Evolutionary conservation across 2,888 invertebrate genomes (phyloP), one percentile per base, ranked within the genome.

Genomic region (Elmis aenea): DNA sequence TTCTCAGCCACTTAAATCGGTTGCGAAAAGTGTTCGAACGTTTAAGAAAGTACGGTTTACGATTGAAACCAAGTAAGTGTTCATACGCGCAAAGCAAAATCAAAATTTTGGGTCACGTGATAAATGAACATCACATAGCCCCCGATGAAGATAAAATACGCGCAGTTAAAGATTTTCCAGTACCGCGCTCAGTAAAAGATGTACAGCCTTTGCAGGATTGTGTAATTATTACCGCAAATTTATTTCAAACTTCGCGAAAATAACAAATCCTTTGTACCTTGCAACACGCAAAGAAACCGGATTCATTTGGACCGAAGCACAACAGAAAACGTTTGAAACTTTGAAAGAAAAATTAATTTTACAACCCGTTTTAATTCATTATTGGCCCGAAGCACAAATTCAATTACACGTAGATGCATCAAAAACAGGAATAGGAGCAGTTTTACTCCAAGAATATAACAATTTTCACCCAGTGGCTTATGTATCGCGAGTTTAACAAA

Each of bases 151-250:
- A 29, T 5, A 64, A 64, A 33, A 45, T 50, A 1, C 13, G 47
- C 11, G 52, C 56, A 6, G 54, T 61, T 1, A 28, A 37, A 15
- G 35, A 42, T 1, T 59, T 57, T 46, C 57, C 58, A 8, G 39
- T 38, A 13, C 61, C 59, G 1, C 54, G 9, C 25, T 48, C 33
- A 3, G 20, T 38, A 1, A 57, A 57, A 24, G 40, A 58, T 13
- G 25, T 61, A 1, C 55, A 57, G 33, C 53, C 25, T 61, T 62
- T 39, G 33, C 63, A 5, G 59, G 60, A 3, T 28, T 64, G 3
- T 56, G 58, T 0, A 55, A 55, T 13, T 61, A 61, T 46, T 65
- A 62, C 33, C 23, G 59, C 11, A 62, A 63, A 26, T 64, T 61
- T 38, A 52, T 65, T 8, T 36, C 35, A 5, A 36, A 41, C 8